These are phyloP conservation scores for Oncorhynchus nerka DNA, from an alignment of 2,113 vertebrate genomes.

Conservation along the genomic window DNA sequence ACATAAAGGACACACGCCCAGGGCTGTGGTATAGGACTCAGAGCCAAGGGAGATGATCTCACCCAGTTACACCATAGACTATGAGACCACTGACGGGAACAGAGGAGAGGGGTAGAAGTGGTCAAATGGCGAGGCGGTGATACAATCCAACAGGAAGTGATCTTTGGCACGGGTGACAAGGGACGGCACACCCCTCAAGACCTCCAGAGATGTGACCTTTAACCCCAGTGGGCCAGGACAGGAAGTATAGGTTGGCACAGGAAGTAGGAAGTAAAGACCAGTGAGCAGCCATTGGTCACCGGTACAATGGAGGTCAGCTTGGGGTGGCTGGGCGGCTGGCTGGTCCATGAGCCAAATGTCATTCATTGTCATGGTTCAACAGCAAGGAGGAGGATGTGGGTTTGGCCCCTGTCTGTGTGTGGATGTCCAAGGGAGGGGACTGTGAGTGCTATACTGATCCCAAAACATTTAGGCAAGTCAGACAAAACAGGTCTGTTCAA, in stretches of 20 bases:
- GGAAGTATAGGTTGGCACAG: background rate
- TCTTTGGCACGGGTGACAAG: background rate
- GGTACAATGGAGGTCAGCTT: background rate
- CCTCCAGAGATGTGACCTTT: background rate
- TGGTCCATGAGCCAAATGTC: background rate
- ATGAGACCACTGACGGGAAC: background rate
- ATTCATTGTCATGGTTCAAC: background rate
- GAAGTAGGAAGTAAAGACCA: background rate
- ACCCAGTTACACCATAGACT: background rate
- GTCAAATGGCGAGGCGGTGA: background rate
- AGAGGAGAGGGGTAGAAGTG: no score
- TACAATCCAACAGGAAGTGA: background rate
- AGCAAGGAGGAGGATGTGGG: background rate
- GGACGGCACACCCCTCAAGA: conserved; percentile 2
- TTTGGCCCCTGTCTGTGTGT: background rate
- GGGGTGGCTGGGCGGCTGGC: background rate
- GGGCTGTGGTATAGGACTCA: background rate
- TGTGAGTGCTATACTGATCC: background rate
- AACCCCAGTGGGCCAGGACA: background rate
- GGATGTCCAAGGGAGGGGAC: background rate
- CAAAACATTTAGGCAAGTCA: no score
- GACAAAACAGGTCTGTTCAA: no score
- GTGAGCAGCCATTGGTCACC: background rate
- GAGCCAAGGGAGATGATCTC: background rate
- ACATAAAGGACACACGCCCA: background rate